Base-by-base conservation (phyloP, 2,113 vertebrate species). In the Lepus europaeus region DNA sequence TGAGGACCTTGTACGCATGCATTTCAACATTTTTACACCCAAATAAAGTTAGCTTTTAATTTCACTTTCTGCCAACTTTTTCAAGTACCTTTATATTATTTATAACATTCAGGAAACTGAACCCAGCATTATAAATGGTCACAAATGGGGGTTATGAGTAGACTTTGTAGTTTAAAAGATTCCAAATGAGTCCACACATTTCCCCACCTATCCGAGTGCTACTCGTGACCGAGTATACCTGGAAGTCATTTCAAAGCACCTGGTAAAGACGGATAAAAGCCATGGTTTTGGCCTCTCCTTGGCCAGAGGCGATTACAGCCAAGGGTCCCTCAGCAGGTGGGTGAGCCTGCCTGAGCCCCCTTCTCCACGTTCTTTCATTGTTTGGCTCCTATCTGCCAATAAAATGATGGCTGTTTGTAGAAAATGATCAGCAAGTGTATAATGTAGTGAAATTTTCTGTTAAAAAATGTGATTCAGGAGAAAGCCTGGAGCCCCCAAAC, bases 361-460 rank as follows among this genome's bases (percentile, higher is more conserved):
- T 51, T 78, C 22, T 85, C 73, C 3, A 9, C 14, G 36, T 49
- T 20, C n/a, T 49, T 93, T 79, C 73, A 20, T 69, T 73, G 10
- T 92, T 66, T 87, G 92, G 83, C 66, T 74, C 39, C n/a, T 87
- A 82, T 78, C 20, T 90, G 33, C 23, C 39, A 81, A 73, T 92
- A 85, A 90, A 85, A 80, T 5, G 39, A 4, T 29, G 36, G 56
- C 27, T 29, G 12, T 64, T 85, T 49, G 27, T 90, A 23, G 49
- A 14, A 82, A 74, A 61, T 78, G 70, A 73, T 53, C 7, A 77
- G 39, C 74, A 66, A 64, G 10, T 63, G 56, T 16, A 59, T 45
- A 73, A 73, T 63, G 53, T 17, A 56, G 70, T 74, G 66, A 83
- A 73, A 56, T 59, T 53, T 73, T 95, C 56, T 61, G 56, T 77